A percentile compares a stretch with the other conserved stretches of the same genome.
Evolutionary conservation across 2,888 invertebrate genomes (phyloP).

Genomic region (Xestia ashworthii): DNA sequence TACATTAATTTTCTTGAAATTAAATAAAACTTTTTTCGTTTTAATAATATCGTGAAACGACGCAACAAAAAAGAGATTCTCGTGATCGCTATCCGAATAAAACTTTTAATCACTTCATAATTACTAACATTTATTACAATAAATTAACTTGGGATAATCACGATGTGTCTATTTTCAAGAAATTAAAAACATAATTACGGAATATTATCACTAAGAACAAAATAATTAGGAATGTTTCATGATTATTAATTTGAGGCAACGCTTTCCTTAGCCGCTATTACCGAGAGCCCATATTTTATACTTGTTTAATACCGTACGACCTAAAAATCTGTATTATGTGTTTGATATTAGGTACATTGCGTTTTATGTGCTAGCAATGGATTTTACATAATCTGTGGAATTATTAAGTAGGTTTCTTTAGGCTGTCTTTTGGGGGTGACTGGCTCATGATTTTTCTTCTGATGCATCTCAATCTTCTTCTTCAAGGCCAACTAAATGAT

Average conservation of each 20-base stretch:
- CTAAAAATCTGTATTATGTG: slow-evolving; percentile 18
- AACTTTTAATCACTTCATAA: slow-evolving; percentile 48
- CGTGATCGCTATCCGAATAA: slow-evolving; percentile 39
- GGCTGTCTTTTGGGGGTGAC: neutral
- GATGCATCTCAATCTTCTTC: neutral
- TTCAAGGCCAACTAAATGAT: neutral
- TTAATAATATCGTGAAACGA: slow-evolving; percentile 33
- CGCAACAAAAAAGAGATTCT: slow-evolving; percentile 32
- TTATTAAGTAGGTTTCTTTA: neutral
- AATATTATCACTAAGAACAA: slow-evolving; percentile 46
- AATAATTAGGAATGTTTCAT: slow-evolving; percentile 50
- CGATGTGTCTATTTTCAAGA: slow-evolving; percentile 51
- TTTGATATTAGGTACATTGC: slow-evolving; percentile 9
- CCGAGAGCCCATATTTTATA: slow-evolving; percentile 28
- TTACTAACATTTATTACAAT: slow-evolving; percentile 57
- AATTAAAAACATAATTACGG: slow-evolving; percentile 60
- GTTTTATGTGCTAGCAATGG: slow-evolving; percentile 13
- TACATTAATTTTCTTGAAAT: slow-evolving; percentile 21
- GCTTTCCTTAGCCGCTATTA: slow-evolving; percentile 35
- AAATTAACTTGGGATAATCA: slow-evolving; percentile 60
- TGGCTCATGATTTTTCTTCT: neutral
- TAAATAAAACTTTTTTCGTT: neutral
- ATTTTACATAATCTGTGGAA: slow-evolving; percentile 5
- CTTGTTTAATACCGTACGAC: slow-evolving; percentile 22
- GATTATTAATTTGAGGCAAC: slow-evolving; percentile 42